Conservation (phyloP, 2,888 invertebrate species). For the Carterocephalus palaemon region DNA sequence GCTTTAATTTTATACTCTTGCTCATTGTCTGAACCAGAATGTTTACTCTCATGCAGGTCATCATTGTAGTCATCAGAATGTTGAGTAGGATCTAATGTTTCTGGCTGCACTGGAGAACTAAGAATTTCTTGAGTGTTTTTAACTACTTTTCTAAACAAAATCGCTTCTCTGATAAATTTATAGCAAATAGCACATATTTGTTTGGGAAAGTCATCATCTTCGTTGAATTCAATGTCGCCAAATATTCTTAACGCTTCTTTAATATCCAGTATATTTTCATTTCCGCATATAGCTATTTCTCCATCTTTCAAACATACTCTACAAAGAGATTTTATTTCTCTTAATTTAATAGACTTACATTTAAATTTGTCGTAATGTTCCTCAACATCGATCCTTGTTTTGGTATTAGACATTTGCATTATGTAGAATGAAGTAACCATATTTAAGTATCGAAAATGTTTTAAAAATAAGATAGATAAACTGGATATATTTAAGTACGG, state of each 20-base stretch:
- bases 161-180: constrained; percentile 49
- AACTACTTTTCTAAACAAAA: constrained; percentile 53
- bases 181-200: constrained; percentile 51
- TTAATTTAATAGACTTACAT: constrained; percentile 23
- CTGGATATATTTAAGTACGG: no score
- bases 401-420: constrained; percentile 33
- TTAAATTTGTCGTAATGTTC: constrained; percentile 31
- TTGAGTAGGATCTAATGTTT: constrained; percentile 22
- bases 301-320: constrained; percentile 56
- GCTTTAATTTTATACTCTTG: constrained; percentile 10
- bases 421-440: constrained; percentile 42
- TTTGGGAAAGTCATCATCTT: constrained; percentile 50
- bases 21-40: constrained; percentile 30
- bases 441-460: constrained; percentile 10
- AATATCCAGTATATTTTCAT: constrained; percentile 36
- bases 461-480: constrained; percentile 1
- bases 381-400: constrained; percentile 23
- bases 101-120: constrained; percentile 35
- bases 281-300: constrained; percentile 42
- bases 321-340: constrained; percentile 29
- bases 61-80: constrained; percentile 19
- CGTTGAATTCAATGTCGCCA: constrained; percentile 42
- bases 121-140: constrained; percentile 46
- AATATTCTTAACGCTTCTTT: constrained; percentile 47
- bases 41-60: constrained; percentile 22